Evolutionary conservation across 1,140 invertebrate species (phyloP), one percentile per base, ranked within the genome.

Genomic region (Drosophila tropicalis): DNA sequence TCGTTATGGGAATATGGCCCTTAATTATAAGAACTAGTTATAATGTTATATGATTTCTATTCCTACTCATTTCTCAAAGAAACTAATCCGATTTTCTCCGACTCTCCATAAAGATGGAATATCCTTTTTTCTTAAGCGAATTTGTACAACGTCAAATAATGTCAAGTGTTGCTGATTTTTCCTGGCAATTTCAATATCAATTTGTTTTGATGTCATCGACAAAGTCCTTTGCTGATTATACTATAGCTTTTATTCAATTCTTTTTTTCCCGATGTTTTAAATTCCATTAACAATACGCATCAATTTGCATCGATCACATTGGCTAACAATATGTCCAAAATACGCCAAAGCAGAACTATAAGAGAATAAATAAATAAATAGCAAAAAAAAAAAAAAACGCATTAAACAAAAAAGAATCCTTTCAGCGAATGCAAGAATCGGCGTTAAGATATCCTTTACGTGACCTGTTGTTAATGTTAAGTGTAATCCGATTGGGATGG

Each of bases 291-390:
- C 69, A 89, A 67, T 76, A 80, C 79, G 80, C 86, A 90, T 83
- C 87, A 90, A 90, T 90, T 90, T 90, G 87, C 87, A 90, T 90
- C 87, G 87, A 90, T 90, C 87, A 90, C 70, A 70, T 65, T 57
- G 69, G 69, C 82, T 82, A 81, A 86, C 82, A 90, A 90, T 86
- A 74, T 82, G 87, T 90, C 82, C 70, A 74, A 51, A 51, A 82
- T 68, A 82, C 71, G 78, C 71, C 78, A 73, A 79, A 69, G 72
- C 57, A 44, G 69, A 87, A 72, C 74, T 72, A 70, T 65, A 56
- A 61, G 66, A 22, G 54, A 22, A 29, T 25, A 39, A n/a, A 56
- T 17, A 47, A 25, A 55, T 40, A 44, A 72, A 79, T 29, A 40
- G 34, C 69, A 60, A 54, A 32, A 22, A 56, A 9, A 62, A 22